These are phyloP conservation scores for Mystacornis crossleyi DNA, from an alignment of 2,113 vertebrate species.

Conservation along the genomic window DNA sequence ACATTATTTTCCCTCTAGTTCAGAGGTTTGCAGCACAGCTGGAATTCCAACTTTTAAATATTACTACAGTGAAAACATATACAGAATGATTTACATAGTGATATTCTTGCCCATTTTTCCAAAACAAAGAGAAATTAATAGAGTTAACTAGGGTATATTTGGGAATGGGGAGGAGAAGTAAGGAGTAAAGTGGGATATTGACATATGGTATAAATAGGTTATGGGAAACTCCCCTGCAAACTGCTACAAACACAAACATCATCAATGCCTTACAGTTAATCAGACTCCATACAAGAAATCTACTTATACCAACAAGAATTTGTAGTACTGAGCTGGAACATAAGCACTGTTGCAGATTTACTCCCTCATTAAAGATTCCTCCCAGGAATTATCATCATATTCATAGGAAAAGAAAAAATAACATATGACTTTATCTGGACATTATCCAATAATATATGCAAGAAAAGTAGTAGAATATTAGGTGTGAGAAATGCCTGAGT, in stretches of 20 bases:
- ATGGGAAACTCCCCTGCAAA: background rate
- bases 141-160: background rate
- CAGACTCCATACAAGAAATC: background rate
- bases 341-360: background rate
- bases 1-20: background rate
- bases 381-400: conserved; percentile 28
- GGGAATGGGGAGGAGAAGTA: background rate
- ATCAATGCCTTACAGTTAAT: background rate
- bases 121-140: conserved; percentile 8
- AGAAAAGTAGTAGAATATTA: background rate
- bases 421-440: conserved; percentile 20
- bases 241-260: background rate
- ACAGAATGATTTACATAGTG: background rate
- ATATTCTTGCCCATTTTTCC: background rate
- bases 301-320: background rate
- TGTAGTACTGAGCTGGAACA: background rate
- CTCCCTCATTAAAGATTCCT: conserved; percentile 14
- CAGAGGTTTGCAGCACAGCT: background rate
- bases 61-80: background rate
- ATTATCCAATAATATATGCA: conserved; percentile 4
- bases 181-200: background rate
- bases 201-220: conserved; percentile 4
- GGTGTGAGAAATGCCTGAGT: conserved; percentile 12
- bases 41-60: background rate
- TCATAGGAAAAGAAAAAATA: conserved; percentile 15